A percentile compares a stretch with the other conserved stretches of the same genome.
phyloP scores from a whole-genome alignment of 2,888 invertebrate species.

The Fragum whitleyi region DNA sequence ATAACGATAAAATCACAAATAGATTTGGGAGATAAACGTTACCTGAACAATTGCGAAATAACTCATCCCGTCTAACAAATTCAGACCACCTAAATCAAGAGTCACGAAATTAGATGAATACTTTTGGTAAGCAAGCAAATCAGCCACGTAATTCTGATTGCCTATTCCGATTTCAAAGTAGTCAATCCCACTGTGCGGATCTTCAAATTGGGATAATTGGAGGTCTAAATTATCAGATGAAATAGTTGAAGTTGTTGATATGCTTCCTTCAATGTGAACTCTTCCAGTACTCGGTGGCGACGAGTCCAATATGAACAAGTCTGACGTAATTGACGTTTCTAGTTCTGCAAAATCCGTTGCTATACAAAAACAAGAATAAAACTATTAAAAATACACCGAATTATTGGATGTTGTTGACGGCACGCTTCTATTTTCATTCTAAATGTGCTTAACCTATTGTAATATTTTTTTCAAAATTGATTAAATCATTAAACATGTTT shows the following conservation, averaged over 20 bases:
- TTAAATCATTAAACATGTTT: no score
- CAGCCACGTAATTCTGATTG: conserved; percentile 5
- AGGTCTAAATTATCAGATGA: not conserved
- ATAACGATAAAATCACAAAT: no score
- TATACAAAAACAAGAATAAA: conserved; percentile 24
- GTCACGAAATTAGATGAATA: not conserved
- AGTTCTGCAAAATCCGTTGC: conserved; percentile 42
- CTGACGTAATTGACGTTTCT: conserved; percentile 44
- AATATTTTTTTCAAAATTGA: not conserved
- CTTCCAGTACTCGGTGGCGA: conserved; percentile 43
- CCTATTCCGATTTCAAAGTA: conserved; percentile 42
- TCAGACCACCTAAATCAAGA: not conserved
- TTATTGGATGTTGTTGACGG: not conserved
- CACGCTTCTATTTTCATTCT: not conserved
- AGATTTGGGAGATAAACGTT: no score
- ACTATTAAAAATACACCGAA: not conserved
- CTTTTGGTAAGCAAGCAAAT: not conserved
- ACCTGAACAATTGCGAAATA: conserved; percentile 44
- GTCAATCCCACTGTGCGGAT: conserved; percentile 34
- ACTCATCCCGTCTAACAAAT: conserved; percentile 10
- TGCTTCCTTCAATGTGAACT: not conserved
- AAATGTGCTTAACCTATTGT: not conserved
- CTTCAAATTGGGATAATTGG: conserved; percentile 18
- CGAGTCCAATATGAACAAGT: conserved; percentile 57
- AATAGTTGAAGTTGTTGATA: not conserved